These are phyloP conservation scores for Leucosticte australis DNA, from an alignment of 2,113 vertebrate genomes.

Conservation along the genomic window DNA sequence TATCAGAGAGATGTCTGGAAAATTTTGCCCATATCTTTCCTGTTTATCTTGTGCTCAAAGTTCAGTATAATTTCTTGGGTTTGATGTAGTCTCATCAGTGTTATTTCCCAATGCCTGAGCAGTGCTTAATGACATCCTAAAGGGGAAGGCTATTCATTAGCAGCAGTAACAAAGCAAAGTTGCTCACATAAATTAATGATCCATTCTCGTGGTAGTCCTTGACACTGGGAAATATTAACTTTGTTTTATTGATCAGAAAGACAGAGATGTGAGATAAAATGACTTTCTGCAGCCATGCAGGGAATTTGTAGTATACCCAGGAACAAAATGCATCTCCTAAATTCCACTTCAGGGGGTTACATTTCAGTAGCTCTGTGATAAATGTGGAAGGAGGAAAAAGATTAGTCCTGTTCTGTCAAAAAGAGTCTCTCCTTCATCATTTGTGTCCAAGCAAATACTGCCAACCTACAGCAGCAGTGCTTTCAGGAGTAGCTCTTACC, in stretches of 20 bases:
- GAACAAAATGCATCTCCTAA: not conserved
- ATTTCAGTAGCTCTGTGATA: not conserved
- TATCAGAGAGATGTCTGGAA: not conserved
- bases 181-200: slow-evolving; percentile 16
- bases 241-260: slow-evolving; percentile 44
- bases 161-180: slow-evolving; percentile 12
- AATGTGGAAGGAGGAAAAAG: not conserved
- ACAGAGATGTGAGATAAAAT: not conserved
- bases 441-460: not conserved
- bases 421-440: not conserved
- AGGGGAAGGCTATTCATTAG: slow-evolving; percentile 21
- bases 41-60: not conserved
- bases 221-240: slow-evolving; percentile 33
- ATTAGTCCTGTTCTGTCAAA: not conserved
- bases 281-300: not conserved
- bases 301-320: not conserved
- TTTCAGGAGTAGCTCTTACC: not conserved
- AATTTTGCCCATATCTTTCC: not conserved
- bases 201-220: not conserved
- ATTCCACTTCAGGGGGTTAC: not conserved
- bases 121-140: slow-evolving; percentile 10
- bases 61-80: not conserved
- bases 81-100: not conserved
- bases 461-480: not conserved
- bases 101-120: not conserved